Conservation (phyloP, 2,888 invertebrate genomes). For the Heliconius ethilla region DNA sequence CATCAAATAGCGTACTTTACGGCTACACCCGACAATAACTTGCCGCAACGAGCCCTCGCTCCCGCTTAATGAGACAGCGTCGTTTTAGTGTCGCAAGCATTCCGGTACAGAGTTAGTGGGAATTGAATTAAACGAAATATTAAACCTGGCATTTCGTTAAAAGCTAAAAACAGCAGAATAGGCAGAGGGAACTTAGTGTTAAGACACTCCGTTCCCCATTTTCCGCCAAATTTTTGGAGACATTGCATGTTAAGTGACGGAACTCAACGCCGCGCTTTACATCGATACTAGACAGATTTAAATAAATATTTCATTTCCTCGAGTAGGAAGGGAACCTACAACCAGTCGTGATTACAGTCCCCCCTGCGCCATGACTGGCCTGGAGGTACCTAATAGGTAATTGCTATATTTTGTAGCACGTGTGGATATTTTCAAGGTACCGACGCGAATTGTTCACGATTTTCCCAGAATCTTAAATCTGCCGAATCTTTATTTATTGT, state of each 20-base stretch:
- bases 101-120: constrained; percentile 54
- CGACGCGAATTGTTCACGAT: constrained; percentile 36
- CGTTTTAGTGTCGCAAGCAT: constrained; percentile 70
- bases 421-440: constrained; percentile 28
- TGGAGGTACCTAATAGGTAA: not conserved
- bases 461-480: constrained; percentile 23
- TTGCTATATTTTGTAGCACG: constrained; percentile 33
- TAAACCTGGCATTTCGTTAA: constrained; percentile 24
- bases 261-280: no score
- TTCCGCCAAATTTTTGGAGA: no score
- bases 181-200: no score
- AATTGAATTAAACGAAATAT: constrained; percentile 29
- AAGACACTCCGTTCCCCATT: no score
- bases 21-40: constrained; percentile 68
- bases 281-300: no score
- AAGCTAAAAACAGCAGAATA: no score
- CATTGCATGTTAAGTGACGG: no score
- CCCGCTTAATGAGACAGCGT: constrained; percentile 73
- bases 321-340: no score
- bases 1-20: constrained; percentile 75
- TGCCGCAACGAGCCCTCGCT: constrained; percentile 71
- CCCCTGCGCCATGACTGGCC: no score
- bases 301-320: no score
- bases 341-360: no score
- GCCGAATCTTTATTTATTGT: constrained; percentile 18